Conservation (phyloP, 2,113 vertebrate genomes). For the Podarcis raffonei region DNA sequence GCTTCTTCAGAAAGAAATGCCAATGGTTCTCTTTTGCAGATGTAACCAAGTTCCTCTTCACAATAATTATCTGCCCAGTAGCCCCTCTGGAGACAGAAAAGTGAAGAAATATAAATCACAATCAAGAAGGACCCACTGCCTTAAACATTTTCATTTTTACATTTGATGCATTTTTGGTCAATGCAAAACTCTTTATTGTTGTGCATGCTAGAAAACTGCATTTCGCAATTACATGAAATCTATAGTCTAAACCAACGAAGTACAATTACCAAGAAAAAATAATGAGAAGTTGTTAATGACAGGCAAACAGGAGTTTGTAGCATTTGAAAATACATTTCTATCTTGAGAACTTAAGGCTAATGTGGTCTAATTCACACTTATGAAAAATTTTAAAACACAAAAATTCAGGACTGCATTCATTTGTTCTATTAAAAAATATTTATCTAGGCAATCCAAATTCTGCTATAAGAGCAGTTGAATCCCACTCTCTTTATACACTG, state of each 20-base stretch:
- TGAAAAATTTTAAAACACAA: too few relatives aligned
- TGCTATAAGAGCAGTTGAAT: too few relatives aligned
- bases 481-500: too few relatives aligned
- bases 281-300: too few relatives aligned
- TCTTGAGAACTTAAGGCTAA: too few relatives aligned
- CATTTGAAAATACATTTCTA: too few relatives aligned
- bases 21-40: slow-evolving; percentile 89
- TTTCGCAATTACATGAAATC: neutral
- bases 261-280: too few relatives aligned
- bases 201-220: neutral
- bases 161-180: neutral
- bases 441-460: too few relatives aligned
- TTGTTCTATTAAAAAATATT: too few relatives aligned
- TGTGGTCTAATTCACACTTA: too few relatives aligned
- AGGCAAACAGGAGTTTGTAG: too few relatives aligned
- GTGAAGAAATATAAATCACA: slow-evolving; percentile 12
- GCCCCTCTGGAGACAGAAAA: slow-evolving; percentile 77
- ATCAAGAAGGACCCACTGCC: neutral
- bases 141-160: neutral
- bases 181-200: neutral
- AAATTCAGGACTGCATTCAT: too few relatives aligned
- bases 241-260: neutral
- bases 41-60: slow-evolving; percentile 81
- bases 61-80: slow-evolving; percentile 88
- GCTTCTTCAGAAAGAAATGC: slow-evolving; percentile 60